phyloP scores from a whole-genome alignment of 2,113 vertebrate genomes.

The Mus pahari region DNA sequence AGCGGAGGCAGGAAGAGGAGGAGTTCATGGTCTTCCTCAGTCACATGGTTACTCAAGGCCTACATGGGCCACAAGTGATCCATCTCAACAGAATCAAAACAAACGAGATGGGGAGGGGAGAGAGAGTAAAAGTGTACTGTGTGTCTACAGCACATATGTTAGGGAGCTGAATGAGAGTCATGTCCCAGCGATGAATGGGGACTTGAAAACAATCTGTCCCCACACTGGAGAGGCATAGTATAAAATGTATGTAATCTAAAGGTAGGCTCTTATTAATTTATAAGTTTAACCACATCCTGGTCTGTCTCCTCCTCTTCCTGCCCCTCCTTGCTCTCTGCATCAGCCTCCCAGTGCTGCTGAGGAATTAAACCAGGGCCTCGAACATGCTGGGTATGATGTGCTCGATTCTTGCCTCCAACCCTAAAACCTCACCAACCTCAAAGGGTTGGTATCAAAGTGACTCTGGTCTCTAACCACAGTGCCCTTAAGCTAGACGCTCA shows the following conservation, averaged over 20 bases:
- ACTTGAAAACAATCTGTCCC: no score
- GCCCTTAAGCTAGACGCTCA: background rate
- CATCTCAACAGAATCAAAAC: background rate
- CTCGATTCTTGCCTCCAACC: no score
- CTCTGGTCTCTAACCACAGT: background rate
- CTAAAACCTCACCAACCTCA: background rate
- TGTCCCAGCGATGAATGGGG: background rate
- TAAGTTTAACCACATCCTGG: background rate
- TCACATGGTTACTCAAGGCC: background rate
- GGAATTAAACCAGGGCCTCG: background rate
- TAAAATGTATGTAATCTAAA: background rate
- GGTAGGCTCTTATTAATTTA: background rate
- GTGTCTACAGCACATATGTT: background rate
- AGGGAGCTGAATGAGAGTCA: background rate
- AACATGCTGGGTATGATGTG: background rate
- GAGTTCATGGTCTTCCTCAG: background rate
- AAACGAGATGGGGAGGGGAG: no score
- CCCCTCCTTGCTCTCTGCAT: background rate
- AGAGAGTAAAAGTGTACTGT: background rate
- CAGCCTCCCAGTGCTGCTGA: background rate
- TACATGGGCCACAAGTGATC: background rate
- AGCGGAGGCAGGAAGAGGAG: background rate
- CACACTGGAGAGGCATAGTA: background rate
- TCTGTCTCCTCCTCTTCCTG: background rate
- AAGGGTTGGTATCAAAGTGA: background rate